Base-by-base conservation (phyloP, 2,113 vertebrate species). In the Todiramphus saurophagus region DNA sequence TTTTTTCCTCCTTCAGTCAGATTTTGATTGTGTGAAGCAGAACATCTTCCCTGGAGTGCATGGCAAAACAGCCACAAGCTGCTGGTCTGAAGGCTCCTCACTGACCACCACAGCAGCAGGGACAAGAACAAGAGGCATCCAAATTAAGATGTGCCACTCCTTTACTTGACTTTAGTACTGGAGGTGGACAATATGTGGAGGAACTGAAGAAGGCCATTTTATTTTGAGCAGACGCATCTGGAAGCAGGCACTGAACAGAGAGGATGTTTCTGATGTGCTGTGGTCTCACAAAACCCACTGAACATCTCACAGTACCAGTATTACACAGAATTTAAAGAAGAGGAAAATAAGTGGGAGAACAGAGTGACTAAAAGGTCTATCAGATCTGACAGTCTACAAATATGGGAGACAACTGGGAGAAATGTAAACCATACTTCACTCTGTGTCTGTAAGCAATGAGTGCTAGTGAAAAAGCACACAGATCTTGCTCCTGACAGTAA, bases 61-160 rank as follows among this genome's bases (percentile, higher is more conserved):
- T 14, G 21, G 73, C n/a, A 50, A 39, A 93, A 30, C 21, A 51
- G 58, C 48, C 14, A 2, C 2, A 8, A 33, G 75, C 70, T 87
- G 64, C 80, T 56, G 39, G 2, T 37, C 74, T 78, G 74, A 51
- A 68, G 62, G n/a, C 15, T 81, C 2, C 64, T 83, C 37, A 23
- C 12, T 0, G 17, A 44, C 68, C 55, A 12, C 2, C 2, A 2
- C 2, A 0, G 2, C 67, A 59, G 67, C 5, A 8, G 37, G 44
- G 73, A 23, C 63, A 88, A 83, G 23, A 39, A 37, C 0, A 3
- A 92, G 43, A 16, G 50, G 28, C 62, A n/a, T 1, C 3, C 24
- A 37, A 6, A 27, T 31, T 0, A n/a, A 69, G 30, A 10, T 28
- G 28, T 80, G 63, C 31, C 44, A 50, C 13, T 21, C 50, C 13